Conservation (phyloP, 1,140 invertebrate genomes). For the Leptinotarsa defecta region DNA sequence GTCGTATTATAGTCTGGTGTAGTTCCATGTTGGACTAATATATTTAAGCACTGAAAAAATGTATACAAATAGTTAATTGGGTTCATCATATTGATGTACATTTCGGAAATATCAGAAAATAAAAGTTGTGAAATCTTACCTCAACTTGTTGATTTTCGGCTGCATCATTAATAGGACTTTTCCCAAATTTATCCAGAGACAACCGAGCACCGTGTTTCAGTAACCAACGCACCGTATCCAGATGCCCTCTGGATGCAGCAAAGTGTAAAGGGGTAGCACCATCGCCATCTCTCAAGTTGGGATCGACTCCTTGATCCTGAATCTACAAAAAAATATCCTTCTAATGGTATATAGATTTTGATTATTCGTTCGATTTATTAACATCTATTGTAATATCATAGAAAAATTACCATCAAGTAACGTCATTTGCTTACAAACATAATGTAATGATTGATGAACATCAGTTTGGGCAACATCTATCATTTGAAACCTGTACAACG, state of each 20-base stretch:
- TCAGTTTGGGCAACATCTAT: too few species aligned
- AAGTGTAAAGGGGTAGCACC: slow-evolving; percentile 82
- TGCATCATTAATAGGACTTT: slow-evolving; percentile 86
- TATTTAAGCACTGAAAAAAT: slow-evolving; percentile 69
- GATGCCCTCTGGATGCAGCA: slow-evolving; percentile 80
- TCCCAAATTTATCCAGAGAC: slow-evolving; percentile 80
- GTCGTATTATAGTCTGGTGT: slow-evolving; percentile 61
- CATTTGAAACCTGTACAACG: too few species aligned
- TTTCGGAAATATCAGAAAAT: background rate
- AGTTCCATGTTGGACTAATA: slow-evolving; percentile 76
- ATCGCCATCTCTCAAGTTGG: slow-evolving; percentile 81
- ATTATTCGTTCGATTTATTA: too few species aligned
- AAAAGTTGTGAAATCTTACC: slow-evolving; percentile 60
- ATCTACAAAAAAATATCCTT: slow-evolving; percentile 57
- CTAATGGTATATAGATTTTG: too few species aligned
- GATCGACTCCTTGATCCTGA: slow-evolving; percentile 79
- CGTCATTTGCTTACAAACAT: too few species aligned
- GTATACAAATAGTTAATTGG: slow-evolving; percentile 6
- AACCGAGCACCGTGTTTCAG: slow-evolving; percentile 78
- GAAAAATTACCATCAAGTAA: too few species aligned
- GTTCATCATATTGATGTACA: background rate
- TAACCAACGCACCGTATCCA: slow-evolving; percentile 81
- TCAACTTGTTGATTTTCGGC: slow-evolving; percentile 87
- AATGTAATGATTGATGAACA: too few species aligned
- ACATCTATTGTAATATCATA: too few species aligned